Conservation (phyloP, 37 sponge, comb jelly and placozoan species). For the Chondrilla cf. caribensis region DNA sequence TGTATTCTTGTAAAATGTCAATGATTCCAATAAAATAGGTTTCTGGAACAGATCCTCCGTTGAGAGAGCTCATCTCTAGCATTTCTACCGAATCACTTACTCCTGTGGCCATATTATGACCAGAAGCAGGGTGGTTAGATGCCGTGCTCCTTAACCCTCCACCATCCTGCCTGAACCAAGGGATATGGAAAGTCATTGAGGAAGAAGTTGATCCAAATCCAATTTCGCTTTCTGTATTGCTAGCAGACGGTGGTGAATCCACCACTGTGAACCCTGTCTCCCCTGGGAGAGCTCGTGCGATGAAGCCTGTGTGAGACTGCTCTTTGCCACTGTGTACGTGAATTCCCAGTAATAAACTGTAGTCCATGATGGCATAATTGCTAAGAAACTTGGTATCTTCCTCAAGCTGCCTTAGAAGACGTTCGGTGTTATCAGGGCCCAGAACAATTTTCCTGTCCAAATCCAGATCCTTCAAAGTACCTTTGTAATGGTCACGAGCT, state of each 20-base stretch:
- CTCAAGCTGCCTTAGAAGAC: conserved; percentile 71
- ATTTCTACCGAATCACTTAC: background rate
- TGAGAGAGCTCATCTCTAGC: background rate
- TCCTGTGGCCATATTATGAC: background rate
- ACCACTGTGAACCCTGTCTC: conserved; percentile 14
- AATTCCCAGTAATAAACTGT: conserved; percentile 82
- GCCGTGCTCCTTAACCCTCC: conserved; percentile 63
- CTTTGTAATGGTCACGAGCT: conserved; percentile 13
- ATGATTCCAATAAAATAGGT: conserved; percentile 86
- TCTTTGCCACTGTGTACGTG: conserved; percentile 39
- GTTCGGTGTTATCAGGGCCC: conserved; percentile 58
- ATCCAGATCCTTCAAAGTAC: conserved; percentile 87
- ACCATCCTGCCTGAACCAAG: conserved; percentile 66
- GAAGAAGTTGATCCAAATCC: background rate
- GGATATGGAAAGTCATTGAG: background rate
- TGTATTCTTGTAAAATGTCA: conserved; percentile 90
- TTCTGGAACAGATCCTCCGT: background rate
- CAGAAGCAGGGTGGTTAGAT: conserved; percentile 45
- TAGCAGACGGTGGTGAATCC: background rate
- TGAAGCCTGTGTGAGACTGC: background rate
- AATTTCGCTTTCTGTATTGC: background rate
- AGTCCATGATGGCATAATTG: conserved; percentile 75
- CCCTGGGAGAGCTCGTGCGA: background rate
- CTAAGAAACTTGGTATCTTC: conserved; percentile 67
- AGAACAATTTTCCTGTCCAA: conserved; percentile 49